Conservation (phyloP, 2,797 vertebrate species). For the Sebastes variabilis region DNA sequence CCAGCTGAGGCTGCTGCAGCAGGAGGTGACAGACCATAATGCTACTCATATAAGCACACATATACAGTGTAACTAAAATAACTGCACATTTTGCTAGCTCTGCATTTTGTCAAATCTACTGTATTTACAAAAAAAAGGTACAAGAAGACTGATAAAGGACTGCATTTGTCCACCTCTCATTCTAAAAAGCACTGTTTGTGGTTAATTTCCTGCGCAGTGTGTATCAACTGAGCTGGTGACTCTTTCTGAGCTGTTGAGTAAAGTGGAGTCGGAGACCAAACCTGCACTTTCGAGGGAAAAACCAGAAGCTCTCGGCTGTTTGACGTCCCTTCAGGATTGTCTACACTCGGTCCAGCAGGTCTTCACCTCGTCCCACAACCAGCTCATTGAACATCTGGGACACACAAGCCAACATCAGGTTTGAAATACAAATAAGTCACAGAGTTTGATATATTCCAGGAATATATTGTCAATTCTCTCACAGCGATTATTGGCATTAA, state of each 20-base stretch:
- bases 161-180: neutral
- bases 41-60: neutral
- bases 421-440: slow-evolving; percentile 4
- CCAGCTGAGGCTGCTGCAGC: slow-evolving; percentile 74
- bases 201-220: slow-evolving; percentile 69
- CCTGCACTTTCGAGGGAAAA: slow-evolving; percentile 35
- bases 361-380: slow-evolving; percentile 69
- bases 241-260: slow-evolving; percentile 79
- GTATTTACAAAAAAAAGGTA: neutral
- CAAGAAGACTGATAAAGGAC: rapidly evolving
- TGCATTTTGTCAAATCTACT: neutral
- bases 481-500: neutral
- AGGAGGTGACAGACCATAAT: slow-evolving; percentile 75
- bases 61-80: rapidly evolving
- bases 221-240: slow-evolving; percentile 82
- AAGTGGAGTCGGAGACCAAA: slow-evolving; percentile 71
- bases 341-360: slow-evolving; percentile 72
- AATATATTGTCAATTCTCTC: neutral
- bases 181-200: neutral
- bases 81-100: neutral
- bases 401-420: slow-evolving; percentile 84
- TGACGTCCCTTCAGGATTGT: slow-evolving; percentile 77
- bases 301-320: slow-evolving; percentile 74
- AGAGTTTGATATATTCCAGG: neutral
- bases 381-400: slow-evolving; percentile 75